phyloP scores from a whole-genome alignment of 2,113 vertebrate species.

The Paradoxurus hermaphroditus region DNA sequence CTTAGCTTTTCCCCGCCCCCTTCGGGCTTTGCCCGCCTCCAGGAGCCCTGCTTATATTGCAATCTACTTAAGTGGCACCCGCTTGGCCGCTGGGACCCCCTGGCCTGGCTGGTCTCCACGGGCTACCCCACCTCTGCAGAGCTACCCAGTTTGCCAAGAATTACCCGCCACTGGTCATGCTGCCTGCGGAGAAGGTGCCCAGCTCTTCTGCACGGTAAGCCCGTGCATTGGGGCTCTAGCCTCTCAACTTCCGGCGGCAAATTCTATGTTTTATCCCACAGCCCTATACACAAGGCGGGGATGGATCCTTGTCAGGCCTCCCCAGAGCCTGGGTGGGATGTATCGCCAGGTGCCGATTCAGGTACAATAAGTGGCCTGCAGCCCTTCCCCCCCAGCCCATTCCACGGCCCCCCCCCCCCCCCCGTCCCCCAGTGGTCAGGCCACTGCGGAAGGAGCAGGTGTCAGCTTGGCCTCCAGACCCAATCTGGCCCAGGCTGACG shows the following conservation, averaged over 20 bases:
- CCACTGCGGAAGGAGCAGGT: fast-evolving
- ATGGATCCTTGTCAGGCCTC: neutral
- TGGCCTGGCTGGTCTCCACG: neutral
- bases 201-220: neutral
- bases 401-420: no score
- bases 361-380: no score
- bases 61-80: fast-evolving
- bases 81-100: neutral
- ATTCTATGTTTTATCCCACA: no score
- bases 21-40: neutral
- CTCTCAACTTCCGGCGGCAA: neutral
- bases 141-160: neutral
- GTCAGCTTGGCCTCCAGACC: neutral
- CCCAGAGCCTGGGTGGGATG: neutral
- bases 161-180: fast-evolving
- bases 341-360: fast-evolving
- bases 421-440: neutral
- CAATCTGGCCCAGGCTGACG: neutral
- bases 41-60: fast-evolving
- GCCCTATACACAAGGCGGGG: fast-evolving
- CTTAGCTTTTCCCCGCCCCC: neutral
- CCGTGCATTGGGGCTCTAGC: neutral
- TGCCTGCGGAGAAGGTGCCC: neutral
- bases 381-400: no score
- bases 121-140: neutral